phyloP scores from a whole-genome alignment of 2,888 invertebrate genomes.

The Ichneumoninae sp. region DNA sequence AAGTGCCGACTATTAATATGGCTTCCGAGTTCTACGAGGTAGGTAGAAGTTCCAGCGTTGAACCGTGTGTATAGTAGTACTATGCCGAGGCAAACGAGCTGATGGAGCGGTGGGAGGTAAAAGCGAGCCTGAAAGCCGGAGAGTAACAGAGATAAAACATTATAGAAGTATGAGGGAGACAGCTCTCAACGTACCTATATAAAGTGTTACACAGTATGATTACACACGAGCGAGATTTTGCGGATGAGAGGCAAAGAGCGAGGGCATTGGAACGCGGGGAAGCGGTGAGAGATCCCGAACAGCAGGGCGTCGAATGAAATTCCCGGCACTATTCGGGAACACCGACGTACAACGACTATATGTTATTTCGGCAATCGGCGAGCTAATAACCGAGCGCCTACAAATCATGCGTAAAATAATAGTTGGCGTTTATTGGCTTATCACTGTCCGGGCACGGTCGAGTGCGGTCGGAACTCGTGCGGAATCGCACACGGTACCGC shows the following conservation, averaged over 20 bases:
- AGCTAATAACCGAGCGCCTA: slow-evolving; percentile 72
- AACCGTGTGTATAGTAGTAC: slow-evolving; percentile 37
- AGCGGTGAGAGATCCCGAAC: slow-evolving; percentile 19
- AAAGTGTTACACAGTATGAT: slow-evolving; percentile 6
- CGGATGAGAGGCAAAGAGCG: slow-evolving; percentile 37
- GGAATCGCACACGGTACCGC: slow-evolving; percentile 49
- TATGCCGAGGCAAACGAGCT: slow-evolving; percentile 39
- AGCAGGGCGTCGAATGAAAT: slow-evolving; percentile 60
- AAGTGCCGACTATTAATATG: slow-evolving; percentile 83
- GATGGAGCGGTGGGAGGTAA: slow-evolving; percentile 22
- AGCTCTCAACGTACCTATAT: slow-evolving; percentile 11
- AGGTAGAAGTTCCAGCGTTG: slow-evolving; percentile 69
- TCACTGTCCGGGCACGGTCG: slow-evolving; percentile 68
- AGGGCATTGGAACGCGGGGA: slow-evolving; percentile 35
- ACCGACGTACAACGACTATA: slow-evolving; percentile 53
- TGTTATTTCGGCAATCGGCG: slow-evolving; percentile 72
- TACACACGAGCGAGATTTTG: slow-evolving; percentile 32
- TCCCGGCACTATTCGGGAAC: slow-evolving; percentile 47
- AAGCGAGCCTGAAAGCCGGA: slow-evolving; percentile 29
- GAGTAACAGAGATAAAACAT: slow-evolving; percentile 38
- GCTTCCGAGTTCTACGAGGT: slow-evolving; percentile 77
- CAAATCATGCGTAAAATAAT: slow-evolving; percentile 72
- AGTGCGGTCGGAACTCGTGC: slow-evolving; percentile 48
- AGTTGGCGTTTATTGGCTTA: slow-evolving; percentile 72
- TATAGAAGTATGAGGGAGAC: slow-evolving; percentile 49